phyloP scores from a whole-genome alignment of 2,888 invertebrate genomes.

The Drosophila meridionalis region DNA sequence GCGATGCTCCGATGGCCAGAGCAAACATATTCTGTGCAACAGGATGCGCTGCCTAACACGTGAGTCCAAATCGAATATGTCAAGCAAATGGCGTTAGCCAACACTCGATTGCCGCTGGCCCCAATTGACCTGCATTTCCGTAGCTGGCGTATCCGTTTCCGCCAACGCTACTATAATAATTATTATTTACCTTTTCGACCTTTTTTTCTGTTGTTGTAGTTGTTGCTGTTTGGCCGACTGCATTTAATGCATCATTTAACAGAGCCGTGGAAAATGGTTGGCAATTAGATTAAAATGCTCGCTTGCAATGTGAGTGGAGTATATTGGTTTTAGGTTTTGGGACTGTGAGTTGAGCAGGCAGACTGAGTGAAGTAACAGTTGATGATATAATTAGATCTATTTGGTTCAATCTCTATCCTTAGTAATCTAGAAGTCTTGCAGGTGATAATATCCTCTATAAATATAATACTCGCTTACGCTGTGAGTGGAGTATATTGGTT shows the following conservation, averaged over 20 bases:
- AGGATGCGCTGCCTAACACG: slow-evolving; percentile 53
- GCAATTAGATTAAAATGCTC: slow-evolving; percentile 6
- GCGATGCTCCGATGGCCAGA: slow-evolving; percentile 7
- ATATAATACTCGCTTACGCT: too few species aligned
- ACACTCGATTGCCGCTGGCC: not conserved
- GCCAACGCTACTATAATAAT: slow-evolving; percentile 37
- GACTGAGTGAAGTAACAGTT: too few species aligned
- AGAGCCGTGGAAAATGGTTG: not conserved
- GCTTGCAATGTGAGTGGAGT: not conserved
- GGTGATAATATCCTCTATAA: too few species aligned
- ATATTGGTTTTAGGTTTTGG: not conserved
- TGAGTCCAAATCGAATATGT: slow-evolving; percentile 49
- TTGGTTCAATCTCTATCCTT: too few species aligned
- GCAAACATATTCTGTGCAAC: slow-evolving; percentile 27
- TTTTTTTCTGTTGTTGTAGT: not conserved
- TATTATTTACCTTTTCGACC: slow-evolving; percentile 34
- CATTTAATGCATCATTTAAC: slow-evolving; percentile 44
- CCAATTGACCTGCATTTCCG: slow-evolving; percentile 52
- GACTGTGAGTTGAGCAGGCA: too few species aligned
- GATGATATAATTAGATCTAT: too few species aligned
- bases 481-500: too few species aligned
- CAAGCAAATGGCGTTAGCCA: slow-evolving; percentile 37
- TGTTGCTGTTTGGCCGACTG: not conserved
- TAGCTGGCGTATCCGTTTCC: slow-evolving; percentile 66
- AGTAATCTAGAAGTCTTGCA: too few species aligned